These are phyloP conservation scores for Ceratotherium simum DNA, from an alignment of 2,113 vertebrate genomes.

Conservation along the genomic window DNA sequence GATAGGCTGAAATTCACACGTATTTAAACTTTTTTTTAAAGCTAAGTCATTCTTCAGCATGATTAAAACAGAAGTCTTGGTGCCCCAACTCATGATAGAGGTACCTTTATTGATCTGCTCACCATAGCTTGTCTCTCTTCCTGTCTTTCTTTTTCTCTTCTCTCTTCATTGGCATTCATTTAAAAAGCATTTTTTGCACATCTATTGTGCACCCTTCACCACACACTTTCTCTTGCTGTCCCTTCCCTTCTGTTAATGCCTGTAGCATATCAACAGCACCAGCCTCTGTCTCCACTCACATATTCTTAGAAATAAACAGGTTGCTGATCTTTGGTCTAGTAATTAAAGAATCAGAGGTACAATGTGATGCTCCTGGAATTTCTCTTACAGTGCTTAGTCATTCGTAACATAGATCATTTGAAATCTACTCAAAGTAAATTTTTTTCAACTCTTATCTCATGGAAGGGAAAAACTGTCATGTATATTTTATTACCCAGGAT, in stretches of 20 bases:
- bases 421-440: constrained; percentile 49
- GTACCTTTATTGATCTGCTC: too few species aligned
- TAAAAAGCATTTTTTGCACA: background rate
- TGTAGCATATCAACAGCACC: rapidly evolving
- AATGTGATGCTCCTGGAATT: background rate
- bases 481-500: constrained; percentile 50
- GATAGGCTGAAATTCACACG: background rate
- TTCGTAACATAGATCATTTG: constrained; percentile 30
- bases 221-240: rapidly evolving
- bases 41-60: background rate
- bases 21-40: background rate
- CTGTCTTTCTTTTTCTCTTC: rapidly evolving
- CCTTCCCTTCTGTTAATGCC: background rate
- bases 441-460: constrained; percentile 43
- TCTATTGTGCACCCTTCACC: rapidly evolving
- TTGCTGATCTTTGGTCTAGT: constrained; percentile 6
- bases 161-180: too few species aligned
- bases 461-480: constrained; percentile 47
- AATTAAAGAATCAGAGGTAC: constrained; percentile 26
- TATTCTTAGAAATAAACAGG: background rate
- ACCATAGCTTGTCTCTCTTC: rapidly evolving
- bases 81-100: rapidly evolving
- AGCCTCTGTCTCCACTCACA: too few species aligned
- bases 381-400: constrained; percentile 55
- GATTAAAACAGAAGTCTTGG: background rate